Conservation (phyloP, 37 sponge, comb jelly and placozoan genomes). For the Theonella swinhoei region DNA sequence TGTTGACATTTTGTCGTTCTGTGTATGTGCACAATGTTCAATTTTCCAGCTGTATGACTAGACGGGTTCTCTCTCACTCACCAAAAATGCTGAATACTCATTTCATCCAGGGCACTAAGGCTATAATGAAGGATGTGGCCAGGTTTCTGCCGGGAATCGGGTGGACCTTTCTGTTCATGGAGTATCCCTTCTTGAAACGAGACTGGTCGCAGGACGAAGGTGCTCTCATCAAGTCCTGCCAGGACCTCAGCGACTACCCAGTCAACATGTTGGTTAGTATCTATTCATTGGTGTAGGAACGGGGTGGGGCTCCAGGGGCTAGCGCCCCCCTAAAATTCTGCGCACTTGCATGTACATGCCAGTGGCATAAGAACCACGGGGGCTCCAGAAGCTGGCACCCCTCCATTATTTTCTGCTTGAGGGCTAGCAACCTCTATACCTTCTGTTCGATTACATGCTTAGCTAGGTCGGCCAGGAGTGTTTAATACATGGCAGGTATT, state of each 20-base stretch:
- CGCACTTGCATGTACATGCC: no score
- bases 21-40: no score
- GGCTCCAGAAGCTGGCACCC: no score
- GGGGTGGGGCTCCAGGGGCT: neutral
- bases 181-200: constrained; percentile 85
- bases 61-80: no score
- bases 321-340: neutral
- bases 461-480: no score
- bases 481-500: no score
- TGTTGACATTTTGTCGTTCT: neutral
- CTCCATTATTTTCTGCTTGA: neutral
- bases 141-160: constrained; percentile 91
- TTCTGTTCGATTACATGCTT: no score
- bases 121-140: constrained; percentile 83
- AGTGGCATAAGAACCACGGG: no score
- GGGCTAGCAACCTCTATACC: no score
- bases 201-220: constrained; percentile 75
- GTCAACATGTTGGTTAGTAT: constrained; percentile 73
- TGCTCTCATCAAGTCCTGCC: constrained; percentile 39
- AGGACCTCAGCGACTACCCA: constrained; percentile 73
- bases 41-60: no score
- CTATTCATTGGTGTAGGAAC: neutral
- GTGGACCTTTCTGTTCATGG: constrained; percentile 88
- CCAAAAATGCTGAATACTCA: no score
- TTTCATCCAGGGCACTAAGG: constrained; percentile 87